Percentiles rank a stretch among this genome's conserved stretches.
phyloP scores from a whole-genome alignment of 2,888 invertebrate genomes.

The Azorinus chamasolen region DNA sequence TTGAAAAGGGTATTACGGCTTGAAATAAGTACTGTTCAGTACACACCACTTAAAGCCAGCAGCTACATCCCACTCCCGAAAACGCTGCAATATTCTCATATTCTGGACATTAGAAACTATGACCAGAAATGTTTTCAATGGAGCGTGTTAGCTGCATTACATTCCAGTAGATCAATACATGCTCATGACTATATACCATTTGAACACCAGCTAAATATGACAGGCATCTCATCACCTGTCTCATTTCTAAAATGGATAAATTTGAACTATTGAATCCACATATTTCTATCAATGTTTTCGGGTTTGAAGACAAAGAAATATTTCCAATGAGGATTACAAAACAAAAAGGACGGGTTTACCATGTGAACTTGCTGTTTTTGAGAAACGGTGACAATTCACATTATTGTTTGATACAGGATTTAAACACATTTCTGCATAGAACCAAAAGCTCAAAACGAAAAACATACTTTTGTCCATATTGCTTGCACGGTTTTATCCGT shows the following conservation, averaged over 20 bases:
- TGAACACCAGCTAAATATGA: too few species aligned
- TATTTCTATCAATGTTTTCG: conserved; percentile 20
- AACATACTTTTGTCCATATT: conserved; percentile 9
- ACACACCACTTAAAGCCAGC: too few species aligned
- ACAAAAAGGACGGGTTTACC: conserved; percentile 5
- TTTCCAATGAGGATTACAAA: conserved; percentile 21
- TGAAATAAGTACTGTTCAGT: too few species aligned
- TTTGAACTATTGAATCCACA: conserved; percentile 9
- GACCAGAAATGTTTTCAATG: too few species aligned
- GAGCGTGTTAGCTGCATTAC: too few species aligned
- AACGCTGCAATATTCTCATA: too few species aligned
- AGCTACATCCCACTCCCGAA: too few species aligned
- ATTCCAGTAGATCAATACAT: too few species aligned
- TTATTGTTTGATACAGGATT: conserved; percentile 14
- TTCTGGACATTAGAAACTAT: too few species aligned
- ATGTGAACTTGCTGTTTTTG: conserved; percentile 9
- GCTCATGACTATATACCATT: too few species aligned
- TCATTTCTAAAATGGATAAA: conserved; percentile 12
- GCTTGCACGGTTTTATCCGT: conserved; percentile 6
- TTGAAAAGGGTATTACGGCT: too few species aligned
- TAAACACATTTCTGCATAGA: conserved; percentile 13
- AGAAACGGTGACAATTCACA: conserved; percentile 7
- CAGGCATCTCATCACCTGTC: too few species aligned
- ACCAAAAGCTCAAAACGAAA: neutral
- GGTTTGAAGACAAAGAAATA: conserved; percentile 11